Evolutionary conservation across 2,888 invertebrate genomes (phyloP).

Genomic region (Amblyjoppa fuscipennis): DNA sequence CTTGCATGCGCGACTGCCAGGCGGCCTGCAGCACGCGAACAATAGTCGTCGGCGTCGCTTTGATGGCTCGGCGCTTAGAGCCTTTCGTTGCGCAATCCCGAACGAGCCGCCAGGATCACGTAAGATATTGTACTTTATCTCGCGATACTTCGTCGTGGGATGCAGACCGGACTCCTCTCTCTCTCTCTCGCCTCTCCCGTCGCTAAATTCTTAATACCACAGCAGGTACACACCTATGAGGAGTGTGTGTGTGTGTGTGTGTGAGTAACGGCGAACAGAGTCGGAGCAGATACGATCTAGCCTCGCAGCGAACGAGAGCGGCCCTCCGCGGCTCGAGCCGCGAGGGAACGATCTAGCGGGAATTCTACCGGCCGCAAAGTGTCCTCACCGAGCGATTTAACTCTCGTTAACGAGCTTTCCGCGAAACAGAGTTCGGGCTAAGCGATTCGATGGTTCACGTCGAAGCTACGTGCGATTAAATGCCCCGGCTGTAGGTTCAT

Average conservation of each 20-base stretch:
- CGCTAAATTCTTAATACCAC: conserved; percentile 7
- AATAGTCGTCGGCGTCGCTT: conserved; percentile 63
- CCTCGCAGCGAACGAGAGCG: not conserved
- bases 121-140: conserved; percentile 60
- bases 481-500: not conserved
- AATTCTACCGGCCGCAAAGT: conserved; percentile 30
- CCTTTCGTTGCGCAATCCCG: conserved; percentile 62
- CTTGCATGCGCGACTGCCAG: not conserved
- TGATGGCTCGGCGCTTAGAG: conserved; percentile 51
- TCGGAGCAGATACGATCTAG: not conserved
- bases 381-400: conserved; percentile 56
- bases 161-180: not conserved
- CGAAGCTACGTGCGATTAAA: not conserved
- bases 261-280: not conserved
- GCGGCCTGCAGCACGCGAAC: conserved; percentile 37
- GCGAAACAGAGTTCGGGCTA: conserved; percentile 56
- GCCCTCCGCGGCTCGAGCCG: too few species aligned
- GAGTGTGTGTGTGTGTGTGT: not conserved
- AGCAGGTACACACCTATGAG: not conserved
- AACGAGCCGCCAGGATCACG: conserved; percentile 59
- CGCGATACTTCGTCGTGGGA: conserved; percentile 42
- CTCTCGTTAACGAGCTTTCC: conserved; percentile 61
- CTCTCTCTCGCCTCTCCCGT: not conserved
- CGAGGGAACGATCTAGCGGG: conserved; percentile 5
- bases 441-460: conserved; percentile 27